A percentile compares a stretch with the other conserved stretches of the same genome.
These are phyloP conservation scores for Notospermus geniculatus DNA, from an alignment of 1,140 invertebrate genomes.

Conservation along the genomic window DNA sequence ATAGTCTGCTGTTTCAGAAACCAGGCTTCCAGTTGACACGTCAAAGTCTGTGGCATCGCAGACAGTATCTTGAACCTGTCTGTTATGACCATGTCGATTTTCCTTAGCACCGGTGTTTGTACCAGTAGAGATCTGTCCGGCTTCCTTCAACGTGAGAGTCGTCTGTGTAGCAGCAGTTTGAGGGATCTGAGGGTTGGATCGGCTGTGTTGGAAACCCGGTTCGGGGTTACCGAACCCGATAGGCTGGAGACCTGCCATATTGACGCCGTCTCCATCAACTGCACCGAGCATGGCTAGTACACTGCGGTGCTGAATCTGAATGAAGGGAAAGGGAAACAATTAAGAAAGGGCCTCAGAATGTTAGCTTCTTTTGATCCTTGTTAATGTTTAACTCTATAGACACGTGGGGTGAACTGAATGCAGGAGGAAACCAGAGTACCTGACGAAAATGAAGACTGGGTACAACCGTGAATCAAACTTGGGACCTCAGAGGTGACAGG, in stretches of 20 bases:
- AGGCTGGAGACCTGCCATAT: background rate
- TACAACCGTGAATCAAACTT: no score
- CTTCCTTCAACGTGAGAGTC: background rate
- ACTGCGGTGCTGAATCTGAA: constrained; percentile 45
- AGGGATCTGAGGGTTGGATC: background rate
- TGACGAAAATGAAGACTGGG: no score
- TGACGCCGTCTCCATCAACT: constrained; percentile 29
- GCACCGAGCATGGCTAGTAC: constrained; percentile 50
- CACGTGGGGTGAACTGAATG: no score
- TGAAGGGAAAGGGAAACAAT: background rate
- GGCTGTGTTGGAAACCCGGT: background rate
- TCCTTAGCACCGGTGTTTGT: background rate
- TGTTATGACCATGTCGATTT: background rate
- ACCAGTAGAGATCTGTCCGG: background rate
- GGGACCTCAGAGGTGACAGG: no score
- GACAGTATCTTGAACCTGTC: background rate
- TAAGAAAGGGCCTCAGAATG: no score
- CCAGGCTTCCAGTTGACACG: constrained; percentile 6
- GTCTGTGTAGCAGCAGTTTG: constrained; percentile 4
- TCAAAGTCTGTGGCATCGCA: constrained; percentile 2
- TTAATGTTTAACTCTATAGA: no score
- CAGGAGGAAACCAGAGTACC: no score
- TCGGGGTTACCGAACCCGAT: background rate
- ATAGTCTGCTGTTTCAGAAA: background rate
- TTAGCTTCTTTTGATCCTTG: no score